Conservation (phyloP, 2,888 invertebrate genomes). For the Drosophila demipolita region DNA sequence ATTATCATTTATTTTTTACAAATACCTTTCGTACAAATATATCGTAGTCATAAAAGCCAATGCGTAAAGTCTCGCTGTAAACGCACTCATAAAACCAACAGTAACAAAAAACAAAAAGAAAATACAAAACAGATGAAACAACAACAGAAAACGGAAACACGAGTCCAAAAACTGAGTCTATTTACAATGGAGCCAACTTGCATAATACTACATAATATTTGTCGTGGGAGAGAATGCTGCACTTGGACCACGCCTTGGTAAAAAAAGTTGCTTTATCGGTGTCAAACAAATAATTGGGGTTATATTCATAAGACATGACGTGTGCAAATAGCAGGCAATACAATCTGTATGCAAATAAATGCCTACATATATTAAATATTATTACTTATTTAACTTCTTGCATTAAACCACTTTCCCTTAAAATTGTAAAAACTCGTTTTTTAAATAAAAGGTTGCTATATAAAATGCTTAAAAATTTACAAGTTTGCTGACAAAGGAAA, state of each 20-base stretch:
- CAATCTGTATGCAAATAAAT: no score
- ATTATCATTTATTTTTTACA: not conserved
- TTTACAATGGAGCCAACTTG: conserved; percentile 34
- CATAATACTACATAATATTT: conserved; percentile 39
- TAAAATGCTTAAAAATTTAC: not conserved
- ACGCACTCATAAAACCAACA: conserved; percentile 54
- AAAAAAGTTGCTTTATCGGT: not conserved
- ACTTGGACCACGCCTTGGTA: conserved; percentile 30
- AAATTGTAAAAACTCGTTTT: not conserved
- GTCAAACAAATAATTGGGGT: conserved; percentile 21
- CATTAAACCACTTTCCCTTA: not conserved
- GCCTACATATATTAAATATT: no score
- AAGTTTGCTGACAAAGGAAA: not conserved
- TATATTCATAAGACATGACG: not conserved
- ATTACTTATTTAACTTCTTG: not conserved
- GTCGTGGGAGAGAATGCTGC: conserved; percentile 53
- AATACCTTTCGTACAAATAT: conserved; percentile 16
- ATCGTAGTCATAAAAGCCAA: conserved; percentile 25
- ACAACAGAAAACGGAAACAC: conserved; percentile 39
- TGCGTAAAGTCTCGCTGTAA: conserved; percentile 34
- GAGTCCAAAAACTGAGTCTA: conserved; percentile 11
- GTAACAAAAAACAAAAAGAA: conserved; percentile 2
- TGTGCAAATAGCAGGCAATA: not conserved
- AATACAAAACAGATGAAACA: conserved; percentile 4
- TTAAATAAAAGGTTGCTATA: not conserved